Base-by-base conservation (phyloP, 1,140 invertebrate genomes). In the Drosophila tristis region DNA sequence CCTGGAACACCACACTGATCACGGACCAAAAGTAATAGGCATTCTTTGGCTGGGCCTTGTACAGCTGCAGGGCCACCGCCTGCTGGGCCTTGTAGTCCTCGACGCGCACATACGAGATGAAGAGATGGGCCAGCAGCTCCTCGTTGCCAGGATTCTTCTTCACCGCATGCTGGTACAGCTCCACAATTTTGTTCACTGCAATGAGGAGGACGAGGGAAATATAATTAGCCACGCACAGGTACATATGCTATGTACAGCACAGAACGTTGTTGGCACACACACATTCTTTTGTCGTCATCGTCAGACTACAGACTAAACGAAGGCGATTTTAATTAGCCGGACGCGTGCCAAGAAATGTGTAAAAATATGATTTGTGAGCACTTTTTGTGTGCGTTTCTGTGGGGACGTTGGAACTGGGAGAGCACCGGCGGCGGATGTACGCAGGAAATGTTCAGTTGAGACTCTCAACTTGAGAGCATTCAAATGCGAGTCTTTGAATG, bases 21-120 rank as follows among this genome's bases (percentile, higher is more conserved):
- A 99, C 96, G 61, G 96, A 96, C 98, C 98, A 99, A 92, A 98
- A 99, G 91, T 98, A 99, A 92, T 99, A 99, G 0, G 98, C 98
- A 92, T 98, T 98, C 92, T 99, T 99, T 26, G 97, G 96, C 91
- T 96, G 96, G 29, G 97, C 93, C 93, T 98, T 98, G 90, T 98
- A 99, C 4, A 99, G 93, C 20, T 94, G 94, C 93, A 99, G 94
- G 1, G 98, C 98, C 7, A 96, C 95, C 65, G 96, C 94, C 85
- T 99, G 97, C 90, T 99, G 98, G 26, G 97, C 96, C 90, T 97
- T 97, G 82, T 97, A 98, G 92, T 99, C 96, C 7, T 95, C 95
- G 13, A 98, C 93, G 25, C 98, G 94, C 4, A 99, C 98, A 93
- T 99, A 97, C 0, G 98, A 96, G 96, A 99, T 98, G 90, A 99